Percentiles rank a stretch among this genome's conserved stretches.
These are phyloP conservation scores for Gymnorhina tibicen DNA, from an alignment of 2,113 vertebrate genomes.

Conservation along the genomic window DNA sequence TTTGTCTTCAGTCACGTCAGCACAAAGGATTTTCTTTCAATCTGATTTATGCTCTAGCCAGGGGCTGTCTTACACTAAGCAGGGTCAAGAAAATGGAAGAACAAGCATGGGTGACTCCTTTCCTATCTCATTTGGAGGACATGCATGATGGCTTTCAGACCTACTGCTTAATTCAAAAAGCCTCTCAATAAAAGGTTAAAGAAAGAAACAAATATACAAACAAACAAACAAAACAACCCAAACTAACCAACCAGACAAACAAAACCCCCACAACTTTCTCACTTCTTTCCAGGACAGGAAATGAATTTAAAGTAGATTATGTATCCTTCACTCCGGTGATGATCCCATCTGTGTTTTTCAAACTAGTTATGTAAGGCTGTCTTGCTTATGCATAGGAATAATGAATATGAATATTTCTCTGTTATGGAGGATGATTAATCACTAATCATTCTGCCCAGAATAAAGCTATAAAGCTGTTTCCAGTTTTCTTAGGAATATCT, in stretches of 20 bases:
- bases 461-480: neutral
- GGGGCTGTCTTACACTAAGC: neutral
- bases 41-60: neutral
- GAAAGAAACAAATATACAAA: neutral
- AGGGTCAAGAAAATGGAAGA: neutral
- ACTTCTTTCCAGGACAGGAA: neutral
- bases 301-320: neutral
- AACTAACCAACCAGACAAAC: neutral
- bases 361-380: neutral
- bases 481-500: neutral
- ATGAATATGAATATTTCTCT: neutral
- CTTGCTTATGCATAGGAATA: neutral
- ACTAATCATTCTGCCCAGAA: neutral
- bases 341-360: neutral
- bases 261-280: fast-evolving
- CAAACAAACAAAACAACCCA: neutral
- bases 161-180: neutral
- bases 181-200: neutral
- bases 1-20: neutral
- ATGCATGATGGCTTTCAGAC: neutral
- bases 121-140: neutral
- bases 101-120: neutral
- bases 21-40: neutral
- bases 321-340: neutral
- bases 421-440: neutral